Evolutionary conservation across 2,888 invertebrate genomes (phyloP).

Genomic region (Mimumesa dahlbomi): DNA sequence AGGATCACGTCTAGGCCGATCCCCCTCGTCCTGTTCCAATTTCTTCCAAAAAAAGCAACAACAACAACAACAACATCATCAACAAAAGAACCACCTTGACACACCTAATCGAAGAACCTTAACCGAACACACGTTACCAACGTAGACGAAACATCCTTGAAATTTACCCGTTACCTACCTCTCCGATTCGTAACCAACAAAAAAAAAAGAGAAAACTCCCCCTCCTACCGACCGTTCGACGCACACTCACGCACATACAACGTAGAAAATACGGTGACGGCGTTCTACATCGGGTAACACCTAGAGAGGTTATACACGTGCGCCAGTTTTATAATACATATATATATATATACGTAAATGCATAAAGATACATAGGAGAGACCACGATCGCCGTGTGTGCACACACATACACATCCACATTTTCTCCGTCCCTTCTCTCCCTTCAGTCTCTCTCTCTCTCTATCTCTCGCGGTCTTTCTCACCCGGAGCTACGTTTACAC

Average conservation of each 20-base stretch:
- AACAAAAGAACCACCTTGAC: background rate
- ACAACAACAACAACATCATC: too few relatives aligned
- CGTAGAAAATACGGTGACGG: too few relatives aligned
- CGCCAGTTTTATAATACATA: constrained; percentile 3
- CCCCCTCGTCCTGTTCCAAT: constrained; percentile 71
- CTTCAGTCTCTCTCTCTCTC: constrained; percentile 10
- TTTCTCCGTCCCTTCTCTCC: constrained; percentile 9
- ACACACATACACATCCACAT: constrained; percentile 12
- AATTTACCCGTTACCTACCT: too few relatives aligned
- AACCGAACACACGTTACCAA: too few relatives aligned
- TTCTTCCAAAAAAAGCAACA: constrained; percentile 47
- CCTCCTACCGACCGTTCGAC: constrained; percentile 20
- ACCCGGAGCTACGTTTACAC: background rate
- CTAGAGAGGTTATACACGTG: background rate
- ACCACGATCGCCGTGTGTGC: background rate
- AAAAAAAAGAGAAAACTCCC: too few relatives aligned
- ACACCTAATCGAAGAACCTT: too few relatives aligned
- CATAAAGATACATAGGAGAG: background rate
- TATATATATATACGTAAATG: constrained; percentile 19
- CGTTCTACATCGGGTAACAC: too few relatives aligned
- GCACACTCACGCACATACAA: constrained; percentile 30
- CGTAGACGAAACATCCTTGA: too few relatives aligned
- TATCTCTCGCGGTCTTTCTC: constrained; percentile 6
- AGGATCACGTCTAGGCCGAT: constrained; percentile 69
- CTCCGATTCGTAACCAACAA: constrained; percentile 26